These are phyloP conservation scores for Ectropis crepuscularia DNA, from an alignment of 2,888 invertebrate genomes.

Conservation along the genomic window DNA sequence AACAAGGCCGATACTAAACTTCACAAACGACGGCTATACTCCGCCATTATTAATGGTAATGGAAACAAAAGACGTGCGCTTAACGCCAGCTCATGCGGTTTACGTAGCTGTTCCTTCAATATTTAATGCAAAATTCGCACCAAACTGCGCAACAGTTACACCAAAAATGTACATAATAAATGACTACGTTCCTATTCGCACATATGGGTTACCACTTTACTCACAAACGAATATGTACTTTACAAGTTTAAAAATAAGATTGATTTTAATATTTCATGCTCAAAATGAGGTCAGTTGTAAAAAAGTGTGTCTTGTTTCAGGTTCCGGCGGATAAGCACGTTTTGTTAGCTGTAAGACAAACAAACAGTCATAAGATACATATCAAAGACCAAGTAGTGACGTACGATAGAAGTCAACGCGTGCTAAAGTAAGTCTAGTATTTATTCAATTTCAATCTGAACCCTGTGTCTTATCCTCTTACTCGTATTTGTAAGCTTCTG, in stretches of 20 bases:
- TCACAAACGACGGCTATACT: slow-evolving; percentile 37
- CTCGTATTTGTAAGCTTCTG: no score
- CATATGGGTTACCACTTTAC: slow-evolving; percentile 30
- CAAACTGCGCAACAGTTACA: slow-evolving; percentile 60
- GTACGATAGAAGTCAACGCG: slow-evolving; percentile 90
- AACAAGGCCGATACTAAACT: slow-evolving; percentile 25
- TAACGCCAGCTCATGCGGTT: slow-evolving; percentile 55
- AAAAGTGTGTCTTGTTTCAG: slow-evolving; percentile 59
- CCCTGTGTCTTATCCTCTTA: no score
- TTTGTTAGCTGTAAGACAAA: slow-evolving; percentile 90
- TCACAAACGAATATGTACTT: slow-evolving; percentile 38
- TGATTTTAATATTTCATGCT: slow-evolving; percentile 21
- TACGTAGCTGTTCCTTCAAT: slow-evolving; percentile 68
- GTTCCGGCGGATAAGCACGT: slow-evolving; percentile 90
- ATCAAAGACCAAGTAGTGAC: slow-evolving; percentile 91
- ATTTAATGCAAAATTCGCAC: slow-evolving; percentile 77
- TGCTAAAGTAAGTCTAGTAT: slow-evolving; percentile 88
- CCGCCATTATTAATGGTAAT: slow-evolving; percentile 48
- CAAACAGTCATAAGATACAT: slow-evolving; percentile 91
- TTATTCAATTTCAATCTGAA: no score
- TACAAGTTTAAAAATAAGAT: slow-evolving; percentile 29
- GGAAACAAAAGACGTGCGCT: slow-evolving; percentile 53
- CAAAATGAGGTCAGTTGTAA: slow-evolving; percentile 28
- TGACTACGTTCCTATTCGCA: slow-evolving; percentile 42
- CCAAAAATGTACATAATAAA: slow-evolving; percentile 66